A percentile compares a stretch with the other conserved stretches of the same genome.
phyloP scores from a whole-genome alignment of 1,140 invertebrate species.

The Dendroctonus valens region DNA sequence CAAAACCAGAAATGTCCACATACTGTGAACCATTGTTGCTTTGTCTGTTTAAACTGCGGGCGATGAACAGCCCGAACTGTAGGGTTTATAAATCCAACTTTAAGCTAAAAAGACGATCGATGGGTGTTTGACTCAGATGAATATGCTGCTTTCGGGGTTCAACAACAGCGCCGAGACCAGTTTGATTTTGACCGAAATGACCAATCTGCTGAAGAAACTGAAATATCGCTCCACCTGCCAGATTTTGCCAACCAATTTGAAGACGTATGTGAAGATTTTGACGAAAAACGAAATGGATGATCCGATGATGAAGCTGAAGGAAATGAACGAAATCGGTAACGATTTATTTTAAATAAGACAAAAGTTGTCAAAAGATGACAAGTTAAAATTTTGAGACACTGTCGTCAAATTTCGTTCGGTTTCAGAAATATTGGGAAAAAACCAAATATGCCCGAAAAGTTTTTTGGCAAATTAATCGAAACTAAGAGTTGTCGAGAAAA shows the following conservation, averaged over 20 bases:
- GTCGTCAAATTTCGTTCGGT: no score
- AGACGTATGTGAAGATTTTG: constrained; percentile 32
- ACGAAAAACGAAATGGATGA: constrained; percentile 37
- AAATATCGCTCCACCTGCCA: constrained; percentile 41
- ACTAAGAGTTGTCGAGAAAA: no score
- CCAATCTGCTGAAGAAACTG: constrained; percentile 40
- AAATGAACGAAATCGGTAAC: constrained; percentile 32
- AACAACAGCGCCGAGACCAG: constrained; percentile 34
- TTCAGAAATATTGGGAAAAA: no score
- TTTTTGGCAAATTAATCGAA: no score
- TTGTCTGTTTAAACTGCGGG: no score
- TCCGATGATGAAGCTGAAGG: constrained; percentile 36
- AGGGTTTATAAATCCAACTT: no score
- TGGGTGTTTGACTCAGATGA: constrained; percentile 3
- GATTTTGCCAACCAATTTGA: constrained; percentile 33
- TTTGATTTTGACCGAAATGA: constrained; percentile 40
- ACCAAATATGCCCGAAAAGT: no score
- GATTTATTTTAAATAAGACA: no score
- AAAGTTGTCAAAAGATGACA: neutral
- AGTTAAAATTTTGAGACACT: neutral
- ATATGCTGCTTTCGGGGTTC: constrained; percentile 7
- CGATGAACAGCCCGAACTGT: no score
- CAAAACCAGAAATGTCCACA: no score
- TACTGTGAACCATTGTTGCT: no score
- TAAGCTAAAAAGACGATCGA: no score